A percentile compares a stretch with the other conserved stretches of the same genome.
phyloP scores from a whole-genome alignment of 2,113 vertebrate genomes.

The Falcunculus frontatus region DNA sequence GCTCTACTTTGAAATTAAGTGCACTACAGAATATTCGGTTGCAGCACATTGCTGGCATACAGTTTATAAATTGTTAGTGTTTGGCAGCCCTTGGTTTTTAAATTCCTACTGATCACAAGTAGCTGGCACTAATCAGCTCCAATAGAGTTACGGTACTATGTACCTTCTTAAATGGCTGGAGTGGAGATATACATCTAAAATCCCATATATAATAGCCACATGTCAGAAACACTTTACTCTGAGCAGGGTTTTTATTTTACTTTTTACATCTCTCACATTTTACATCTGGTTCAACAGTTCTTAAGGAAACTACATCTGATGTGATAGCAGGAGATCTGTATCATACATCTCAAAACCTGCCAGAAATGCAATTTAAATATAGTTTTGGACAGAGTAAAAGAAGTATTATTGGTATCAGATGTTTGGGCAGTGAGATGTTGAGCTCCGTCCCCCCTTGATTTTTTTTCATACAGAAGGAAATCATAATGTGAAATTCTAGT shows the following conservation, averaged over 20 bases:
- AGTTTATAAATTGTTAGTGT: conserved; percentile 59
- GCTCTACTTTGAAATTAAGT: conserved; percentile 55
- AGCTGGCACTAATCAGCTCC: conserved; percentile 46
- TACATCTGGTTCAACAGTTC: conserved; percentile 63
- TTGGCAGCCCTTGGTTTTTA: conserved; percentile 59
- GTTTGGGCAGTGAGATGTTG: conserved; percentile 39
- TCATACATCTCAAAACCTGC: conserved; percentile 32
- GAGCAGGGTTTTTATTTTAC: conserved; percentile 54
- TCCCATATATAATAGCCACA: conserved; percentile 8
- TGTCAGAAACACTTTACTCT: conserved; percentile 49
- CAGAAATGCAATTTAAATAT: conserved; percentile 44
- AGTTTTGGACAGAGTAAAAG: conserved; percentile 11
- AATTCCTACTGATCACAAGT: conserved; percentile 46
- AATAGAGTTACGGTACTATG: conserved; percentile 25
- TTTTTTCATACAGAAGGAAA: conserved; percentile 9
- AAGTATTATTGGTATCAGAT: conserved; percentile 48
- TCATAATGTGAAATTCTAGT: conserved; percentile 38
- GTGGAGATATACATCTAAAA: conserved; percentile 13
- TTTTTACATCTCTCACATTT: conserved; percentile 58
- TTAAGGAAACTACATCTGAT: conserved; percentile 62
- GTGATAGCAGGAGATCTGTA: conserved; percentile 34
- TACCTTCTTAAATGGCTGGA: conserved; percentile 20
- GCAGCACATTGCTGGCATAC: conserved; percentile 45
- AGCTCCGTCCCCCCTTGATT: neutral
- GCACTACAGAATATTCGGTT: conserved; percentile 30